Evolutionary conservation across 2,113 vertebrate genomes (phyloP).

Genomic region (Vombatus ursinus): DNA sequence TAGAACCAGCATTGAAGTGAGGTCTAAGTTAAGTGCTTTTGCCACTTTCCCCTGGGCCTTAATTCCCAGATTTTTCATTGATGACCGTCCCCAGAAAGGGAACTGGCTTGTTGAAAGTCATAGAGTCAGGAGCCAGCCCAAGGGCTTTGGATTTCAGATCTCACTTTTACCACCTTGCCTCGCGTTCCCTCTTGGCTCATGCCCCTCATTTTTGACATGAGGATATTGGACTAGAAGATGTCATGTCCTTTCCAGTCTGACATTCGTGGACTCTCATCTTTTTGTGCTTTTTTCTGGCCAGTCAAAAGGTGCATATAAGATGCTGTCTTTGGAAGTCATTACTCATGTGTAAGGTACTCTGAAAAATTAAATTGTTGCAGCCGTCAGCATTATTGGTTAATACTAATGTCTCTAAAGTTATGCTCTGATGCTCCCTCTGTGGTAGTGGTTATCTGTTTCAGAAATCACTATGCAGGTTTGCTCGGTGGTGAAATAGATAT

Average conservation of each 20-base stretch:
- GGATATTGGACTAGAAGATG: too few species aligned
- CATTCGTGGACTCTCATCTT: not conserved
- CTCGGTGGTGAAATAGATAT: not conserved
- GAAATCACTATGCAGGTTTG: not conserved
- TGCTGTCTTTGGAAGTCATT: not conserved
- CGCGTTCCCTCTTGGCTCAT: not conserved
- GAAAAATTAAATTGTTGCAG: not conserved
- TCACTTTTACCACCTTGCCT: too few species aligned
- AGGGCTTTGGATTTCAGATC: not conserved
- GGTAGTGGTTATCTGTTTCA: not conserved
- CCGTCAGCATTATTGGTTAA: not conserved
- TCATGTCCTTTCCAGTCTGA: not conserved
- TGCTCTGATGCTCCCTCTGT: not conserved
- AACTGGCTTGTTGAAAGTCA: not conserved
- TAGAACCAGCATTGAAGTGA: not conserved
- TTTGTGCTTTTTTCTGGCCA: not conserved
- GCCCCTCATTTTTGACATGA: not conserved
- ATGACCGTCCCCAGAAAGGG: not conserved
- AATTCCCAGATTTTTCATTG: not conserved
- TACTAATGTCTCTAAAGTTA: not conserved
- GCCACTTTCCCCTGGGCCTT: not conserved
- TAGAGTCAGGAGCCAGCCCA: not conserved
- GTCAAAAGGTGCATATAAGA: not conserved
- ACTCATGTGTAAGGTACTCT: not conserved
- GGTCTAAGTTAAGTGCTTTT: not conserved